Base-by-base conservation (phyloP, 2,113 vertebrate species). In the Sclerurus mexicanus region DNA sequence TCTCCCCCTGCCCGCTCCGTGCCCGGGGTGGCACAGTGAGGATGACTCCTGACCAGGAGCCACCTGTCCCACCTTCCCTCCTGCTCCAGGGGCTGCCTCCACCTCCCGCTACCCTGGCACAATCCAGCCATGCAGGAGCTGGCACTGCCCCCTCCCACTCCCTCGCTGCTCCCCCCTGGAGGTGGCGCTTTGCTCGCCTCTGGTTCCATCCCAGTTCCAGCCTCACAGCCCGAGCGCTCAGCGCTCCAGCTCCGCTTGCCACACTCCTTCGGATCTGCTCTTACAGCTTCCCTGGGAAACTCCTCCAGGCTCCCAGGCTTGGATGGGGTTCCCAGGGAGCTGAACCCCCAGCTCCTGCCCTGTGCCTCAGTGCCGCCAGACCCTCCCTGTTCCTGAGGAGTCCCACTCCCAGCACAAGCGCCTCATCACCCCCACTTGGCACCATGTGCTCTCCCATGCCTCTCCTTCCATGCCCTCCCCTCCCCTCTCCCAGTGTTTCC, bases 291-390 rank as follows among this genome's bases (percentile, higher is more conserved):
- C 69, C 68, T 0, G 20, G 75, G 66, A 68, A 73, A 31, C 17
- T 44, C 63, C 1, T 1, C 33, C 0, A 2, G 53, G 68, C 52
- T 86, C 53, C 84, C 63, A 35, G 53, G 10, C 31, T 35, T 7
- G 62, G 31, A 31, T 8, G 8, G 52, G 30, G 24, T 30, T 72
- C 47, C 56, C 4, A 10, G 37, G 31, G 25, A 62, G 37, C 37
- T 4, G 44, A 59, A 30, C 39, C 3, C 42, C 39, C 58, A 60
- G 58, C 35, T 60, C 18, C 25, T 42, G 27, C 37, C 39, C 28
- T 39, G 27, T 3, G 69, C 40, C 31, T 60, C 0, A 0, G 14
- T 4, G 3, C 12, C 2, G 44, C 85, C 33, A 8, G 18, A 23
- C 27, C 19, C 59, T 39, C 25, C 40, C 18, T 14, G 7, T 81